Base-by-base conservation (phyloP, 1,140 invertebrate genomes). In the Sweltsa coloradensis region DNA sequence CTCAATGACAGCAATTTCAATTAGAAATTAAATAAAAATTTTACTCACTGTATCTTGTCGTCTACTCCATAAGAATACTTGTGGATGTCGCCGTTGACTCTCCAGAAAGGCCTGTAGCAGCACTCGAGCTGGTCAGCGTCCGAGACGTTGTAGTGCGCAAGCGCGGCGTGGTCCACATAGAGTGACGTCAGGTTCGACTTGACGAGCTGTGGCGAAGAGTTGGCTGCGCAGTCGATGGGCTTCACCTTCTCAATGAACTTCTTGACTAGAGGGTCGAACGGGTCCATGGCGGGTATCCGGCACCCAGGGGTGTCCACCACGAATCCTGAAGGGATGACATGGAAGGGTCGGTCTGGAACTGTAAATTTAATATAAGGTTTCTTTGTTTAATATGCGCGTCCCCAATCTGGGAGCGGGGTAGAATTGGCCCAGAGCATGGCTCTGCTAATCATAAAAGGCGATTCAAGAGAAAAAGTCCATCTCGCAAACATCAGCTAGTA, bases 271-370 rank as follows among this genome's bases (percentile, higher is more conserved):
- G 62, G 60, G 60, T 89, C 82, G 40, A 77, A 76, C 0, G 85
- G 77, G 52, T 82, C 75, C 42, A 91, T 69, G 7, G 76, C 74
- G 1, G 87, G 85, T 53, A 92, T 87, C 3, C 76, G 75, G 60
- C 89, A 93, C 18, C 84, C 81, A 6, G 72, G 64, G 2, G 80
- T 86, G 52, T 80, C 72, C n/a, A 90, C 76, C 1, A 76, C 34
- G 51, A 68, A 75, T 1, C 69, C 69, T 18, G 43, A 1, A n/a
- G n/a, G n/a, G n/a, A n/a, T n/a, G n/a, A n/a, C n/a, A n/a, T n/a
- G 16, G n/a, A 40, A 3, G 21, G 37, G 37, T 40, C 24, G 21
- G n/a, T 19, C 37, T 19, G 37, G 14, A 40, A 40, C 16, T 40
- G 1, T 36, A 36, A 36, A 36, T n/a, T n/a, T n/a, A n/a, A n/a